phyloP scores from a whole-genome alignment of 2,797 vertebrate species.

The Pipistrellus pygmaeus region DNA sequence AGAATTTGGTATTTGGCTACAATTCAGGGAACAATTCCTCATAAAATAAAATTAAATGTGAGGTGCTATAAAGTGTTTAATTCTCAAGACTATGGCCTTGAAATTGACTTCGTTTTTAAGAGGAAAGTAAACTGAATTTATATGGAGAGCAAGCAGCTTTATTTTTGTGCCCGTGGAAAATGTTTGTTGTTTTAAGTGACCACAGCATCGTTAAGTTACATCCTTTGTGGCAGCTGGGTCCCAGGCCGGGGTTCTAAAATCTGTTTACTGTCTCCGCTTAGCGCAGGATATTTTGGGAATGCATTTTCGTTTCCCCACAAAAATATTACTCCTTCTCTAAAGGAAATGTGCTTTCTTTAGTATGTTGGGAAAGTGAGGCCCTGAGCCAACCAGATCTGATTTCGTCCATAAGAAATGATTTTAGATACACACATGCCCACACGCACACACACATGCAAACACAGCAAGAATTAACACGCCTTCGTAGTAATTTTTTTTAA shows the following conservation, averaged over 20 bases:
- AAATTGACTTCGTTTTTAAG: conserved; percentile 56
- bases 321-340: conserved; percentile 75
- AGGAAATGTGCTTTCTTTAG: conserved; percentile 7
- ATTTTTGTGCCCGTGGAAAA: conserved; percentile 68
- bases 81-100: conserved; percentile 53
- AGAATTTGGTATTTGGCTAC: conserved; percentile 62
- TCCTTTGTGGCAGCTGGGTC: conserved; percentile 74
- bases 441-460: rapidly evolving
- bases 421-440: neutral
- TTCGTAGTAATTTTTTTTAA: neutral
- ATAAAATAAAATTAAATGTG: conserved; percentile 73
- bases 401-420: neutral
- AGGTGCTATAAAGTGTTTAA: conserved; percentile 42
- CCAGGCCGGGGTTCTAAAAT: conserved; percentile 70
- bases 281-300: conserved; percentile 66
- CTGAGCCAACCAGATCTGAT: neutral
- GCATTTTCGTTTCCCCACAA: conserved; percentile 79
- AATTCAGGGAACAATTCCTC: conserved; percentile 49
- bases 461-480: neutral
- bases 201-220: conserved; percentile 79
- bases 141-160: conserved; percentile 74
- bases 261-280: conserved; percentile 66
- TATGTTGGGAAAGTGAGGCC: neutral
- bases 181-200: conserved; percentile 62
- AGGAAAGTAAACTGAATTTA: conserved; percentile 68